Base-by-base conservation (phyloP, 2,113 vertebrate genomes). In the Calypte anna region DNA sequence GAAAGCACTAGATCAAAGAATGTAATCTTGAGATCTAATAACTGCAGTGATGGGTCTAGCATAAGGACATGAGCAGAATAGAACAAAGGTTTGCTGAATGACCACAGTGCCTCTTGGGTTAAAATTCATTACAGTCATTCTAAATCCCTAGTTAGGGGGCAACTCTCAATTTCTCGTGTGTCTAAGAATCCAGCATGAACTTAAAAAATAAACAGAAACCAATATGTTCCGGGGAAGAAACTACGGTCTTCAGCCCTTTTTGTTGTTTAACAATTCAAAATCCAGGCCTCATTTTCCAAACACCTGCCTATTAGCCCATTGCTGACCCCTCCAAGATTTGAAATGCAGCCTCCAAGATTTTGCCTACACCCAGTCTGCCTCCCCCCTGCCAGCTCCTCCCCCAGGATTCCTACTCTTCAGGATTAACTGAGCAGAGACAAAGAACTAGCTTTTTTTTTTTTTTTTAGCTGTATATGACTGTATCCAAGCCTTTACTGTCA, bases 11-110 rank as follows among this genome's bases (percentile, higher is more conserved):
- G 93, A 97, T 96, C 94, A 95, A 95, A 95, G 93, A 95, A 91
- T 84, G 95, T 93, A 96, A 96, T 95, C 82, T 94, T 86, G 86
- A 94, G 94, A 97, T 97, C 93, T 88, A 96, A 96, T 96, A 97
- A 96, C 76, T 83, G 86, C 21, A 3, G 86, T 91, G 91, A 91
- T 95, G 93, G 88, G 88, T 80, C 86, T 67, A 68, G 76, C 74
- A 86, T 95, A 94, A 96, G 66, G 69, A 96, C 90, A 90, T 61
- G 90, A 93, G 83, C 58, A 62, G 92, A 86, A 96, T 16, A 77
- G 90, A 92, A 94, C 69, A 95, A 95, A 91, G 79, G 43, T 63
- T 95, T 92, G n/a, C 62, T 76, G 94, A 40, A 48, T 82, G 85
- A 38, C 79, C 75, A 66, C 69, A 48, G 27, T 54, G 69, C 76